phyloP scores from a whole-genome alignment of 2,888 invertebrate genomes.

The Melanargia galathea region DNA sequence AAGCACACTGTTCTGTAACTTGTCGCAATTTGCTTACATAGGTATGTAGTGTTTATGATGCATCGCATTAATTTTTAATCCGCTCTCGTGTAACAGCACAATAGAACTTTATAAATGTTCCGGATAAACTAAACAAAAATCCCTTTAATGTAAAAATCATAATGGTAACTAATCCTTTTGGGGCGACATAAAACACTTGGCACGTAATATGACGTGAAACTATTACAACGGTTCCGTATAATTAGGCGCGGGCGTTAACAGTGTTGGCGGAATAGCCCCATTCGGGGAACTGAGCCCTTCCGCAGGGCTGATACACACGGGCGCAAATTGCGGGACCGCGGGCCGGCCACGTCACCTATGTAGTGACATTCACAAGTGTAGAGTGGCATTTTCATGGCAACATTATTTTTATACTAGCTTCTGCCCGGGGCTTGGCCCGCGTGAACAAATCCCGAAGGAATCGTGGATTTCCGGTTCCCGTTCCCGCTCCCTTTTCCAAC shows the following conservation, averaged over 20 bases:
- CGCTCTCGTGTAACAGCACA: too few species aligned
- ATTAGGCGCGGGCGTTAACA: slow-evolving; percentile 34
- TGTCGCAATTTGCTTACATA: too few species aligned
- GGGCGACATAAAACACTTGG: slow-evolving; percentile 14
- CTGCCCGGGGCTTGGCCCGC: too few species aligned
- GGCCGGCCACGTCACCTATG: background rate
- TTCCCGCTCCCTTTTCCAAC: too few species aligned
- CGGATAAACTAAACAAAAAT: too few species aligned
- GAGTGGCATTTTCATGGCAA: background rate
- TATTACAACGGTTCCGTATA: slow-evolving; percentile 21
- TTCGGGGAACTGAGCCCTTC: slow-evolving; percentile 39
- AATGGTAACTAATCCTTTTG: background rate
- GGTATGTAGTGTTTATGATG: too few species aligned
- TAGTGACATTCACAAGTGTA: background rate
- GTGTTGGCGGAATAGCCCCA: slow-evolving; percentile 36
- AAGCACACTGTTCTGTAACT: too few species aligned
- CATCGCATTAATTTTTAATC: too few species aligned
- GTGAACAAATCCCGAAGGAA: too few species aligned
- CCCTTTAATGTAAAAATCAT: slow-evolving; percentile 10
- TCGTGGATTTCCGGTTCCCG: too few species aligned
- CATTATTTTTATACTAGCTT: too few species aligned
- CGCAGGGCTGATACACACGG: slow-evolving; percentile 48
- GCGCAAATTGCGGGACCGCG: slow-evolving; percentile 43
- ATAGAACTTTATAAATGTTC: too few species aligned
- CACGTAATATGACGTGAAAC: slow-evolving; percentile 18